Evolutionary conservation across 2,888 invertebrate species (phyloP).

Genomic region (Acanthosepion lycidas): DNA sequence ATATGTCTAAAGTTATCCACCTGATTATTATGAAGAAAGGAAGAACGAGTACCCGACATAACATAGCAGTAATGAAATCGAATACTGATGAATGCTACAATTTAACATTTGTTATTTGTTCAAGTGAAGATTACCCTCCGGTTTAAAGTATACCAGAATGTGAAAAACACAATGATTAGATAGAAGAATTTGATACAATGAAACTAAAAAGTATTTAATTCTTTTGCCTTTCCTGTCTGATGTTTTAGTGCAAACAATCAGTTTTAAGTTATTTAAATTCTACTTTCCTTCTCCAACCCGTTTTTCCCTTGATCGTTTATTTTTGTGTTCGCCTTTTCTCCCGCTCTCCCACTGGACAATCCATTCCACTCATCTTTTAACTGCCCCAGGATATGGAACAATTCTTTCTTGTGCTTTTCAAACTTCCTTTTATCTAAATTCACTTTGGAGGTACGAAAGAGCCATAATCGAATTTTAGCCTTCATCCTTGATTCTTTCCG

Average conservation of each 20-base stretch:
- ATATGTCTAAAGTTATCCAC: too few species aligned
- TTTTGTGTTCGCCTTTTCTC: background rate
- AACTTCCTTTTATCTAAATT: conserved; percentile 2
- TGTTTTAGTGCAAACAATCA: background rate
- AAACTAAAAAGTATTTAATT: background rate
- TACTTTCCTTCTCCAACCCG: background rate
- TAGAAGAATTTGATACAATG: background rate
- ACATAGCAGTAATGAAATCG: too few species aligned
- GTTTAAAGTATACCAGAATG: too few species aligned
- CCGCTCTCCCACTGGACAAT: background rate
- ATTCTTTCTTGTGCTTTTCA: conserved; percentile 20
- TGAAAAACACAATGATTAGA: too few species aligned
- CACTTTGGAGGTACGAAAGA: conserved; percentile 6
- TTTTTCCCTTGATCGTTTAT: background rate
- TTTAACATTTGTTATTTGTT: too few species aligned
- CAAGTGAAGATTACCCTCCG: too few species aligned
- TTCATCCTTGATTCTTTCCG: background rate
- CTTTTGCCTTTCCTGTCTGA: background rate
- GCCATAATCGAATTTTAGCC: background rate
- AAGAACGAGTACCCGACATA: too few species aligned
- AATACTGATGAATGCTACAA: too few species aligned
- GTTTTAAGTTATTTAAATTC: background rate
- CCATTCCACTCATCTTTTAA: background rate
- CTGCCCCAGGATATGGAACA: background rate
- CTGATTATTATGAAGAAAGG: too few species aligned